Evolutionary conservation across 2,113 vertebrate species (phyloP), one percentile per base, ranked within the genome.

Genomic region (Pontoporia blainvillei): DNA sequence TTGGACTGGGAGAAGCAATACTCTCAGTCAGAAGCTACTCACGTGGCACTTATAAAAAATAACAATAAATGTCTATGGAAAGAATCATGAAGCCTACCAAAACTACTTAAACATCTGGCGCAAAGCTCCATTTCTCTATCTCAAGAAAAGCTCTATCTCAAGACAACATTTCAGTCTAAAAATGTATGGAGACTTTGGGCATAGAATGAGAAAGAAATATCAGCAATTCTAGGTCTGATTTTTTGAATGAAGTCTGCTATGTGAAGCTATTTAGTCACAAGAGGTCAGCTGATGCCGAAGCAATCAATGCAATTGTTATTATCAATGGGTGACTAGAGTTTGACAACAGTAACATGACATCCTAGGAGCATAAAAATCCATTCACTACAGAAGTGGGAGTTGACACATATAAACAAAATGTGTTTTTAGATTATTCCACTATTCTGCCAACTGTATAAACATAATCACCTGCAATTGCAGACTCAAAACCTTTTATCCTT

Each of bases 261-360:
- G 62, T 72, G 69, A 84, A 88, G 34, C 92, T 62, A 81, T 62
- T 96, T 91, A 97, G 78, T 96, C 96, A 86, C 3, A 90, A 91
- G 36, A 64, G 76, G 57, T 96, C 91, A 94, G 85, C 86, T 95
- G 95, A 97, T 78, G 46, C 82, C 88, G 59, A 95, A 72, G 81
- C 76, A 92, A 83, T 94, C 96, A 95, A 91, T 86, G 57, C 27
- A 91, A 85, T 62, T 96, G 95, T 94, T 86, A 94, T 97, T 81
- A 85, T 95, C 97, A 96, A 39, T 69, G 66, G 94, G 39, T 69
- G 29, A 93, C 76, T 85, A 64, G 44, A 83, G 11, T 73, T 71
- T 95, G 91, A 96, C 5, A 5, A 84, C 75, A 88, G 75, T 82
- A 82, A 67, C 54, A 49, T 15, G 69, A 94, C 66, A 93, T 81